phyloP scores from a whole-genome alignment of 2,888 invertebrate genomes.

The Neoscelio sp. region DNA sequence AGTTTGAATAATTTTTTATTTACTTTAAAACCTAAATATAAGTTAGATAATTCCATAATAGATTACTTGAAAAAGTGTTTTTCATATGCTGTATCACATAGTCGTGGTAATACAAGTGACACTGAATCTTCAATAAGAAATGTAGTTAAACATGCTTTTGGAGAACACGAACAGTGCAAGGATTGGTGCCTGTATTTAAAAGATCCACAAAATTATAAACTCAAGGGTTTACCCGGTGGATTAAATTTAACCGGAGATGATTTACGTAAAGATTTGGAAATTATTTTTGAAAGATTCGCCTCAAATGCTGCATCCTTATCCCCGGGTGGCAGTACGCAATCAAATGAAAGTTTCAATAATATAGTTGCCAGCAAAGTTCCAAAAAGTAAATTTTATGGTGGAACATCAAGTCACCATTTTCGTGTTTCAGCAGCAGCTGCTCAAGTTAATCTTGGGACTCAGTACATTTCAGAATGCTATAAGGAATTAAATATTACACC shows the following conservation, averaged over 20 bases:
- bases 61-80: constrained; percentile 70
- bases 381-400: constrained; percentile 50
- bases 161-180: constrained; percentile 62
- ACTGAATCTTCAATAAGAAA: constrained; percentile 55
- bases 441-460: constrained; percentile 22
- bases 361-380: constrained; percentile 57
- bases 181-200: constrained; percentile 64
- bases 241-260: constrained; percentile 36
- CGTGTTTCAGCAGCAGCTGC: constrained; percentile 44
- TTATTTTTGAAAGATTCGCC: constrained; percentile 62
- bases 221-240: constrained; percentile 38
- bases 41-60: constrained; percentile 51
- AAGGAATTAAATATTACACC: neutral
- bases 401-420: constrained; percentile 20
- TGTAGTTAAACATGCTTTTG: constrained; percentile 69
- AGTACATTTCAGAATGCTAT: constrained; percentile 4
- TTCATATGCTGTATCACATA: constrained; percentile 50
- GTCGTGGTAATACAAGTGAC: constrained; percentile 34
- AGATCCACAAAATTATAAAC: constrained; percentile 54
- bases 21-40: constrained; percentile 26
- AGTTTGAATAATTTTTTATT: constrained; percentile 55
- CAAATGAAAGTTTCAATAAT: constrained; percentile 63
- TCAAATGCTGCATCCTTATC: constrained; percentile 38
- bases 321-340: constrained; percentile 51
- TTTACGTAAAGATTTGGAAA: constrained; percentile 32